These are phyloP conservation scores for Geotrupes spiniger DNA, from an alignment of 2,888 invertebrate genomes.

Conservation along the genomic window DNA sequence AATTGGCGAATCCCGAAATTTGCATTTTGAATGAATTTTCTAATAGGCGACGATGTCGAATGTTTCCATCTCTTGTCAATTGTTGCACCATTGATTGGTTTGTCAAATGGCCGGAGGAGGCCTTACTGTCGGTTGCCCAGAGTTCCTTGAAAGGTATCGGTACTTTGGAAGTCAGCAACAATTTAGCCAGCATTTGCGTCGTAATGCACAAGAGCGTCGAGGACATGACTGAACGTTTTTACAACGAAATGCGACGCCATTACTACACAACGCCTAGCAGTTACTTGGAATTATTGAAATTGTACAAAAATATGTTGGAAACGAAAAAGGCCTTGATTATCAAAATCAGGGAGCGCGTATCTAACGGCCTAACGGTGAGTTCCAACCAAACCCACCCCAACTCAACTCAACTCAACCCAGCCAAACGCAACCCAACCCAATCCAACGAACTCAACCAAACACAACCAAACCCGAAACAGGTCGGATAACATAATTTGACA, in stretches of 20 bases:
- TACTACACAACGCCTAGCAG: slow-evolving; percentile 92
- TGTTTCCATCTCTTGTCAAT: slow-evolving; percentile 93
- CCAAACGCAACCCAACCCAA: neutral
- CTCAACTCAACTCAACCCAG: neutral
- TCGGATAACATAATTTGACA: too few species aligned
- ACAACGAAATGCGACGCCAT: slow-evolving; percentile 76
- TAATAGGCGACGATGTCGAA: slow-evolving; percentile 74
- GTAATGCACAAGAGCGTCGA: slow-evolving; percentile 79
- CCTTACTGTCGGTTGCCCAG: slow-evolving; percentile 77
- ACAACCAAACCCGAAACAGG: too few species aligned
- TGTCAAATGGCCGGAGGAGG: slow-evolving; percentile 87
- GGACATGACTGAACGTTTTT: slow-evolving; percentile 71
- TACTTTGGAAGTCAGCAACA: slow-evolving; percentile 51
- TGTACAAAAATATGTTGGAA: slow-evolving; percentile 68
- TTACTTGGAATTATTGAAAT: slow-evolving; percentile 79
- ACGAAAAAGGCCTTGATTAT: slow-evolving; percentile 69
- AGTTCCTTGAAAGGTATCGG: slow-evolving; percentile 64
- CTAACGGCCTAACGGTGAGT: slow-evolving; percentile 65
- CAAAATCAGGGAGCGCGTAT: slow-evolving; percentile 64
- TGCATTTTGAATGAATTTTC: slow-evolving; percentile 3
- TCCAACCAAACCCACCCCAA: neutral
- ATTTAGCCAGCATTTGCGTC: slow-evolving; percentile 65
- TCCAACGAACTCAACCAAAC: too few species aligned
- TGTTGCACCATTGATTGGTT: slow-evolving; percentile 96
- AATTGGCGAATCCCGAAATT: too few species aligned